These are phyloP conservation scores for Tiphia femorata DNA, from an alignment of 2,888 invertebrate species.

Conservation along the genomic window DNA sequence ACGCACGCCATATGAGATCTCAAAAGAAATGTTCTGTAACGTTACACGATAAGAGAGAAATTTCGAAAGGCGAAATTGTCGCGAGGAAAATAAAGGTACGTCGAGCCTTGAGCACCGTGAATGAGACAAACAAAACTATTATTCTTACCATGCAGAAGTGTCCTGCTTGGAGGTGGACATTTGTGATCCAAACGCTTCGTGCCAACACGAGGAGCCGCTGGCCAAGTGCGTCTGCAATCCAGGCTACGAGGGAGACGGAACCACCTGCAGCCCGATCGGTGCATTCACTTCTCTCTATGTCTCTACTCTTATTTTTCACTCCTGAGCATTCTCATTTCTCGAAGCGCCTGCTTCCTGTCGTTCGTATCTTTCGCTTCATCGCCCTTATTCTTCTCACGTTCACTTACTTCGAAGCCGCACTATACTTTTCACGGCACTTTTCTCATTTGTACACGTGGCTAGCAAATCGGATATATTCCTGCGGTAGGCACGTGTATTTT, in stretches of 20 bases:
- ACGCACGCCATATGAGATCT: not conserved
- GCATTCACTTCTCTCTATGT: conserved; percentile 41
- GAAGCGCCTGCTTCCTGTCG: conserved; percentile 4
- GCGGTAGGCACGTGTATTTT: not conserved
- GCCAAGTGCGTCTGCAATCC: conserved; percentile 84
- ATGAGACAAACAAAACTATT: conserved; percentile 17
- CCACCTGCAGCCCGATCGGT: conserved; percentile 78
- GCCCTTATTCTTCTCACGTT: conserved; percentile 7
- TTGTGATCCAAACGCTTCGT: conserved; percentile 83
- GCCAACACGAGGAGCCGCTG: conserved; percentile 76
- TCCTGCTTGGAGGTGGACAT: conserved; percentile 74
- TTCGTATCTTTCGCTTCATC: not conserved
- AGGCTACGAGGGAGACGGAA: conserved; percentile 88
- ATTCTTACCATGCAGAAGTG: conserved; percentile 63
- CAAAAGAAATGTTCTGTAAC: no score
- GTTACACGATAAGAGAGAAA: no score
- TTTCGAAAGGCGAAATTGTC: no score
- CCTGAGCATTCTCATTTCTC: conserved; percentile 2
- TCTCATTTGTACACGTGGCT: not conserved
- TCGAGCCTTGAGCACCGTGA: conserved; percentile 3
- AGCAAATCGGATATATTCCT: not conserved
- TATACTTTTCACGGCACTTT: not conserved
- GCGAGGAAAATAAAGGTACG: no score
- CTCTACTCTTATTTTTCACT: not conserved
- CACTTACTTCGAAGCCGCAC: no score